Base-by-base conservation (phyloP, 30 jellyfish, hydroid and myxozoan species). In the Rhopilema esculentum region DNA sequence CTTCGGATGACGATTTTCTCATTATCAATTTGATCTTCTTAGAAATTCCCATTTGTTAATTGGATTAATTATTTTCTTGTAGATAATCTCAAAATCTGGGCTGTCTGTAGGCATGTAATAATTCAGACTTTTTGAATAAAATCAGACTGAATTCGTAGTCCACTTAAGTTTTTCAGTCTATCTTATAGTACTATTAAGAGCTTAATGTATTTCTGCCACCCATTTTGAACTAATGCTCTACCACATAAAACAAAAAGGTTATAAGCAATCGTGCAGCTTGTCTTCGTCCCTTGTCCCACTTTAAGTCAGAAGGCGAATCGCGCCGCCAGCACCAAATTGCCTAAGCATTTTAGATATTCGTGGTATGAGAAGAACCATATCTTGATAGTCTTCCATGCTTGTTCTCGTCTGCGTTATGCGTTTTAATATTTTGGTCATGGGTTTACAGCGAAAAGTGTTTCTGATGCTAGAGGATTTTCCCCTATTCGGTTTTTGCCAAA, bases 21-120 rank as follows among this genome's bases (percentile, higher is more conserved):
- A 40, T 40, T 40, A 40, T 40, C 57, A 40, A 40, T 40, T 40
- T 40, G 57, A 40, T 40, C 57, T 71, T 31, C 23, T 71, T 25
- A 31, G 63, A 49, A 17, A 23, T 16, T 29, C 63, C 66, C 82
- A 26, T 61, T 52, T 52, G 49, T 31, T 23, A 71, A 71, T 71
- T 23, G 82, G 82, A 71, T 71, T 71, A 25, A 7, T 18, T 25
- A 71, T 71, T 71, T 71, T 71, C 49, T 49, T 26, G 49, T 71
- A 18, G 26, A 20, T 29, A 33, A 71, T 71, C 82, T n/a, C 22
- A 27, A 71, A 17, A 71, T 71, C 82, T 71, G 32, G 27, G 28
- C 52, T 71, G 82, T 71, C 64, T 30, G n/a, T 28, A 1, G 0
- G 82, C 49, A 20, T 23, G 52, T 33, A 71, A 71, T 29, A 71